Evolutionary conservation across 2,113 vertebrate species (phyloP).

Genomic region (Riparia riparia): DNA sequence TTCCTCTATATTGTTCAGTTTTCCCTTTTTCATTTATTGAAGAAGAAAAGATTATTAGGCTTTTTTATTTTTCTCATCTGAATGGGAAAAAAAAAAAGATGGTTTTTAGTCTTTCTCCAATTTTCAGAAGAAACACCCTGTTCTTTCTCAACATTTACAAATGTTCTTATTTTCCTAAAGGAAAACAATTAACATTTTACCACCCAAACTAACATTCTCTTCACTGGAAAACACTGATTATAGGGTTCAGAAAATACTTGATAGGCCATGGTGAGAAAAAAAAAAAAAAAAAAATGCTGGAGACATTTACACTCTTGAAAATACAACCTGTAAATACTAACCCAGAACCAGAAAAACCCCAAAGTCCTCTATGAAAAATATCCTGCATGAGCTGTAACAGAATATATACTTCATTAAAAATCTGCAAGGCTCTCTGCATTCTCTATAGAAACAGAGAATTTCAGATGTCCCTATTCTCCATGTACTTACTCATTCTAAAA

Average conservation of each 20-base stretch:
- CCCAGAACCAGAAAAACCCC: background rate
- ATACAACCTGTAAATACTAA: background rate
- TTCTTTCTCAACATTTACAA: background rate
- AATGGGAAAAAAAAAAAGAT: background rate
- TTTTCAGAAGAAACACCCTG: background rate
- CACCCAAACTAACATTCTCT: background rate
- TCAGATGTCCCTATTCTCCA: background rate
- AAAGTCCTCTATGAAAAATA: background rate
- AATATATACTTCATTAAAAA: background rate
- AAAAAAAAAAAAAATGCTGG: background rate
- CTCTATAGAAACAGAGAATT: background rate
- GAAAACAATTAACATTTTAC: background rate
- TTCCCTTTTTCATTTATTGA: background rate
- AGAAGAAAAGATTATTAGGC: background rate
- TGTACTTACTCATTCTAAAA: background rate
- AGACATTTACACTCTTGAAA: background rate
- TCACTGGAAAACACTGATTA: background rate
- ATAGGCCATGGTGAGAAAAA: background rate
- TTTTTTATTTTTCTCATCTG: background rate
- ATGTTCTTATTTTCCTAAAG: background rate
- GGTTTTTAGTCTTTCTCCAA: background rate
- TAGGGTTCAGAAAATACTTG: background rate
- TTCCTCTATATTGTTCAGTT: background rate
- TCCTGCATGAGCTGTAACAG: background rate
- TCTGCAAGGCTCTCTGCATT: background rate